Evolutionary conservation across 2,113 vertebrate genomes (phyloP).

Genomic region (Grammomys surdaster): DNA sequence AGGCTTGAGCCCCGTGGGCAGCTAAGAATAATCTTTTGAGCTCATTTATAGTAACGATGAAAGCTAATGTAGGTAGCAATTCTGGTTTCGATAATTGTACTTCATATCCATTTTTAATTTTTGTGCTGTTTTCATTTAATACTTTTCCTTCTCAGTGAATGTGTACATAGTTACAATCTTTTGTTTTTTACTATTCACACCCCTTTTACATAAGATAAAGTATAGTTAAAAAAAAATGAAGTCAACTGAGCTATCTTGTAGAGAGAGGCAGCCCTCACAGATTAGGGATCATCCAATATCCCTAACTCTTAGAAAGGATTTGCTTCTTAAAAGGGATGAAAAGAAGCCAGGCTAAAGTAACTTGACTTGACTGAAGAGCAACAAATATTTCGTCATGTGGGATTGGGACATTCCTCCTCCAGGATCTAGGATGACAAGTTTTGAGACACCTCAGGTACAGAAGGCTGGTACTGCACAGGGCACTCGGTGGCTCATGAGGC

Average conservation of each 20-base stretch:
- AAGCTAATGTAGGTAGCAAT: background rate
- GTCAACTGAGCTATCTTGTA: constrained; percentile 5
- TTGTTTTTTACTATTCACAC: background rate
- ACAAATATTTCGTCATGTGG: background rate
- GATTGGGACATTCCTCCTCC: background rate
- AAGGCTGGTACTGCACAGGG: background rate
- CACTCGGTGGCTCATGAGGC: background rate
- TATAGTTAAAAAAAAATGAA: constrained; percentile 11
- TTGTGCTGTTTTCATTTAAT: constrained; percentile 33
- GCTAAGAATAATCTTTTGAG: background rate
- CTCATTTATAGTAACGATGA: background rate
- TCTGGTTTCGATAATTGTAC: constrained; percentile 33
- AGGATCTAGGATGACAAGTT: background rate
- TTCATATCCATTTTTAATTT: background rate
- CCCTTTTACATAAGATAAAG: constrained; percentile 9
- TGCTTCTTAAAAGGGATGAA: background rate
- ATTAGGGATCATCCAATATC: background rate
- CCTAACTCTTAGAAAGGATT: background rate
- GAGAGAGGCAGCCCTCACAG: background rate
- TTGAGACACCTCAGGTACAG: constrained; percentile 45
- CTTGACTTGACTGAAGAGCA: background rate
- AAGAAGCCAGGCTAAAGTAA: background rate
- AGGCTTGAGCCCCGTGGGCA: background rate
- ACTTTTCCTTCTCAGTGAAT: background rate
- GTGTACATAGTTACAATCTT: background rate